A percentile compares a stretch with the other conserved stretches of the same genome.
Conservation (phyloP, 2,888 invertebrate species). For the Tolmerus cingulatus region DNA sequence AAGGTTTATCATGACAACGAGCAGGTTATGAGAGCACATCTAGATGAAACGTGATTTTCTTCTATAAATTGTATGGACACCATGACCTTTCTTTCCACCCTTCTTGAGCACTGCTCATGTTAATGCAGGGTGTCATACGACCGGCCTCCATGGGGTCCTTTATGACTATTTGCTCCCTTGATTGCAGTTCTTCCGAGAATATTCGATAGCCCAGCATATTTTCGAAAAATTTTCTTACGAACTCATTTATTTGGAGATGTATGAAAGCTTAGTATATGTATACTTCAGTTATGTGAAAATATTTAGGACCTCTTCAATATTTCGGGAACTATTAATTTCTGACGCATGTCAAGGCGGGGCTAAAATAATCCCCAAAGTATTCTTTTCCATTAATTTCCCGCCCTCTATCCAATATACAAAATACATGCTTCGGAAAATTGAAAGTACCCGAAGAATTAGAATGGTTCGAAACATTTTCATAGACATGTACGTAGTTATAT, state of each 20-base stretch:
- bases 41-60: constrained; percentile 7
- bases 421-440: no score
- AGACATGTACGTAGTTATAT: no score
- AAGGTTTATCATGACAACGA: background rate
- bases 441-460: no score
- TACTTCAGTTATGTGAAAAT: no score
- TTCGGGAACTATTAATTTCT: no score
- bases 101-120: background rate
- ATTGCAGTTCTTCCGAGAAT: background rate
- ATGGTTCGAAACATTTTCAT: no score
- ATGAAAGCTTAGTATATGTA: no score
- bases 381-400: no score
- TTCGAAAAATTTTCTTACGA: background rate
- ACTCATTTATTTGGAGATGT: background rate
- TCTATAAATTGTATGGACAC: constrained; percentile 9
- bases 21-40: background rate
- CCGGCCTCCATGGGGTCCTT: background rate
- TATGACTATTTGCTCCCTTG: background rate
- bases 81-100: background rate
- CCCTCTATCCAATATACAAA: no score
- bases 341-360: no score
- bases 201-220: background rate
- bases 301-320: no score
- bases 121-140: background rate
- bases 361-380: no score